A percentile compares a stretch with the other conserved stretches of the same genome.
phyloP scores from a whole-genome alignment of 2,113 vertebrate species.

The Mastomys coucha region DNA sequence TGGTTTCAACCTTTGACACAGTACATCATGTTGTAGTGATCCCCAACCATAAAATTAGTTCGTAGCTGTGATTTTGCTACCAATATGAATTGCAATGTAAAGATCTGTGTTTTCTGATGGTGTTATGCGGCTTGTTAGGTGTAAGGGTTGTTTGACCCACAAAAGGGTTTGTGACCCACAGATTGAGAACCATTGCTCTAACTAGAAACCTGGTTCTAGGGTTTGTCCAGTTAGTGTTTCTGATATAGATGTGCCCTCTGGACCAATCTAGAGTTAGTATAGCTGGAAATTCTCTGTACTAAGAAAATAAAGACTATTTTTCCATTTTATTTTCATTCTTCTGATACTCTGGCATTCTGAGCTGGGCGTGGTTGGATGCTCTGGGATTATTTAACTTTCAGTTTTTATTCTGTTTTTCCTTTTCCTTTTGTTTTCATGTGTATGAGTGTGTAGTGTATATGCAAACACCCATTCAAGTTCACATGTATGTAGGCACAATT shows the following conservation, averaged over 20 bases:
- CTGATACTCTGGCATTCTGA: conserved; percentile 20
- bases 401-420: neutral
- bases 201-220: conserved; percentile 20
- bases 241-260: neutral
- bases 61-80: neutral
- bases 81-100: neutral
- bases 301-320: conserved; percentile 15
- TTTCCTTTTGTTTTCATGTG: neutral
- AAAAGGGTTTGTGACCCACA: neutral
- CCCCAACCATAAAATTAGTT: neutral
- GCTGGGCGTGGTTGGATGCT: neutral
- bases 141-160: neutral
- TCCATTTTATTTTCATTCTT: conserved; percentile 11
- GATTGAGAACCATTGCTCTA: neutral
- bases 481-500: too few species aligned
- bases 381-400: neutral
- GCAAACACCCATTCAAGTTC: neutral
- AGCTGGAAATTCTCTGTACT: neutral
- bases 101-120: neutral
- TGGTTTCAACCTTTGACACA: neutral
- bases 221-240: conserved; percentile 10
- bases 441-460: neutral
- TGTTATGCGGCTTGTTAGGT: neutral
- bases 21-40: neutral
- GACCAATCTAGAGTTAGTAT: neutral